Evolutionary conservation across 2,113 vertebrate species (phyloP).

Genomic region (Myrmecobius fasciatus): DNA sequence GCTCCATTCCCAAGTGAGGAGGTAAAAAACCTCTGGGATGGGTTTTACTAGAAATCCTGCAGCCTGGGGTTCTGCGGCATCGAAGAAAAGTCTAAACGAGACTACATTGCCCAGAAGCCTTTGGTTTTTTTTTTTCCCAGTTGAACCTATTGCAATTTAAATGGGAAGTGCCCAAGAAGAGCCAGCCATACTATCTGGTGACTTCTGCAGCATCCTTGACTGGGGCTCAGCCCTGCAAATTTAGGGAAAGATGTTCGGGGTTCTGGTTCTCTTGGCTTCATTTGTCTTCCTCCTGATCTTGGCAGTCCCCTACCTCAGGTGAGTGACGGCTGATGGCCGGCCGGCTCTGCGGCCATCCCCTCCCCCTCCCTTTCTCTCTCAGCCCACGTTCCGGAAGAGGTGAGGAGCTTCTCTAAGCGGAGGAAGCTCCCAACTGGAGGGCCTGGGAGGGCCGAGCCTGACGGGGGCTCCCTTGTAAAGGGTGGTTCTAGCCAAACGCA

Average conservation of each 20-base stretch:
- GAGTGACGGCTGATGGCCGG: constrained; percentile 64
- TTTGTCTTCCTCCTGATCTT: constrained; percentile 84
- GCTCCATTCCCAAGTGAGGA: not conserved
- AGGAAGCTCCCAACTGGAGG: not conserved
- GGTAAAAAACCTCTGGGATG: not conserved
- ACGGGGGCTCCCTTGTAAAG: not conserved
- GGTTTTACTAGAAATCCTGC: not conserved
- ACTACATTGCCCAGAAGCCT: constrained; percentile 75
- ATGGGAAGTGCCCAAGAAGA: not conserved
- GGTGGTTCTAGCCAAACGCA: not conserved
- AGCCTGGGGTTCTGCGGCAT: not conserved
- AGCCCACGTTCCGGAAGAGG: not conserved
- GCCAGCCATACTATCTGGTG: not conserved
- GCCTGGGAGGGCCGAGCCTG: not conserved
- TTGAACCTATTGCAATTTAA: not conserved
- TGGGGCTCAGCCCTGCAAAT: not conserved
- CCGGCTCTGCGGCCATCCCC: not conserved
- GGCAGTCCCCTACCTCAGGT: constrained; percentile 89
- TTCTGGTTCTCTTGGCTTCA: constrained; percentile 82
- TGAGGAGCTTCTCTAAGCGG: too few relatives aligned
- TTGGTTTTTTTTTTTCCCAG: not conserved
- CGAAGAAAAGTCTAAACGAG: not conserved
- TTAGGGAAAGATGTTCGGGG: constrained; percentile 53
- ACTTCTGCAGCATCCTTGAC: accelerated
- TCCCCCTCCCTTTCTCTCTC: not conserved